These are phyloP conservation scores for Erinaceus europaeus DNA, from an alignment of 2,113 vertebrate species.

Conservation along the genomic window DNA sequence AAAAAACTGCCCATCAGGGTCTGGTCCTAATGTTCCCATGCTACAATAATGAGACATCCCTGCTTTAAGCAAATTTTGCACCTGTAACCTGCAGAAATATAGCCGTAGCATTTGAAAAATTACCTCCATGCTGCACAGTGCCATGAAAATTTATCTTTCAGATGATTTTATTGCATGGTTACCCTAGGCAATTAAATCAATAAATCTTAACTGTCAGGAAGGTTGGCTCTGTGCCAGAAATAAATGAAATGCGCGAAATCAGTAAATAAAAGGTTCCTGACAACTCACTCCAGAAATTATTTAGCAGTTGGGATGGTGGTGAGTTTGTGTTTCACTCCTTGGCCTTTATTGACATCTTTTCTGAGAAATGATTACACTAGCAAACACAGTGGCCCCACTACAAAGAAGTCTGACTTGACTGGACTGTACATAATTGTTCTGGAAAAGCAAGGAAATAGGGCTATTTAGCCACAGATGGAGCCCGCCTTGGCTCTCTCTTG, in stretches of 20 bases:
- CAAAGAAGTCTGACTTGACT: constrained; percentile 65
- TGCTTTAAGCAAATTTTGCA: constrained; percentile 91
- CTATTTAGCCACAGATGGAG: background rate
- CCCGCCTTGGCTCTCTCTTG: no score
- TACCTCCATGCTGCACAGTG: constrained; percentile 85
- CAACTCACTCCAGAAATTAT: constrained; percentile 91
- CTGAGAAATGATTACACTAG: constrained; percentile 80
- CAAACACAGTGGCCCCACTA: constrained; percentile 68
- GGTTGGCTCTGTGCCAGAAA: constrained; percentile 85
- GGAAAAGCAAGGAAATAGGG: constrained; percentile 12
- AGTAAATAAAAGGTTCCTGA: constrained; percentile 93
- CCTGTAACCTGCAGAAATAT: constrained; percentile 91
- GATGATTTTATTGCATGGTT: constrained; percentile 96
- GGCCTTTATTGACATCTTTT: constrained; percentile 79
- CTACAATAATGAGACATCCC: constrained; percentile 85
- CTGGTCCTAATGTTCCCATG: constrained; percentile 71
- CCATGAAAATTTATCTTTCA: constrained; percentile 94
- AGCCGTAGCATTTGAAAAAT: constrained; percentile 91
- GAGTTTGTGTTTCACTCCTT: constrained; percentile 73
- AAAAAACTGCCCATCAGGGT: constrained; percentile 68
- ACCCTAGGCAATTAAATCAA: constrained; percentile 96
- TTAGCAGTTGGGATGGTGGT: constrained; percentile 83
- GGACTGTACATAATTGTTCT: constrained; percentile 66
- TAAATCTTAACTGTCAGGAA: constrained; percentile 93
- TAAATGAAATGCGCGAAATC: constrained; percentile 90